Base-by-base conservation (phyloP, 2,888 invertebrate species). In the Gortyna flavago region DNA sequence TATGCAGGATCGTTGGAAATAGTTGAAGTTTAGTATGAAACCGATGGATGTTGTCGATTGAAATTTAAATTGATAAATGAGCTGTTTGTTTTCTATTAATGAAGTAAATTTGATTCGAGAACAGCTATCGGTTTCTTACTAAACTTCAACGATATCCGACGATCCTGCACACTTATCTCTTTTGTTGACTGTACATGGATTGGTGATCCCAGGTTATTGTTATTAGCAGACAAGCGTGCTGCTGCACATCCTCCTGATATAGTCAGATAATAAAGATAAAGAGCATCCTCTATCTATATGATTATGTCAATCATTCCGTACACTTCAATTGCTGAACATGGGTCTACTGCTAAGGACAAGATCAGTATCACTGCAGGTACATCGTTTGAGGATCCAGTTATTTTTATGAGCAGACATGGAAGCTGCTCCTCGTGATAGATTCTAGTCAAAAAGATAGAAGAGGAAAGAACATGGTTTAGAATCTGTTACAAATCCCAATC, bases 401-500 rank as follows among this genome's bases (percentile, higher is more conserved):
- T 29, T 75, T 61, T 75, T 75, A 75, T 32, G 35, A 51, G 29
- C 13, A 25, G 1, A 51, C 11, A 51, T 51, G 61, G 29, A 41
- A 76, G 41, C 44, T 54, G 11, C 18, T 38, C 13, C 9, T 32
- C 13, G 0, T 18, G 7, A 13, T 54, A 51, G 3, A 11, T 6
- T n/a, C 11, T 35, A 11, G 11, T 32, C 6, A 18, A n/a, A 35
- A 21, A 67, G 64, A 82, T 66, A 44, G 65, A 35, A 61, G 8
- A 51, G 13, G 2, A 51, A 65, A 75, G 16, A 59, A 67, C 62
- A 67, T 29, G 67, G 25, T n/a, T 38, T 21, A 21, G n/a, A 67
- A 61, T 66, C 13, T n/a, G 29, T 79, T 41, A 7, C 0, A 38
- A 13, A n/a, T n/a, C 83, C 73, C 25, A 76, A 66, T 86, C 75